A percentile compares a stretch with the other conserved stretches of the same genome.
Evolutionary conservation across 2,113 vertebrate species (phyloP).

Genomic region (Mustela lutreola): DNA sequence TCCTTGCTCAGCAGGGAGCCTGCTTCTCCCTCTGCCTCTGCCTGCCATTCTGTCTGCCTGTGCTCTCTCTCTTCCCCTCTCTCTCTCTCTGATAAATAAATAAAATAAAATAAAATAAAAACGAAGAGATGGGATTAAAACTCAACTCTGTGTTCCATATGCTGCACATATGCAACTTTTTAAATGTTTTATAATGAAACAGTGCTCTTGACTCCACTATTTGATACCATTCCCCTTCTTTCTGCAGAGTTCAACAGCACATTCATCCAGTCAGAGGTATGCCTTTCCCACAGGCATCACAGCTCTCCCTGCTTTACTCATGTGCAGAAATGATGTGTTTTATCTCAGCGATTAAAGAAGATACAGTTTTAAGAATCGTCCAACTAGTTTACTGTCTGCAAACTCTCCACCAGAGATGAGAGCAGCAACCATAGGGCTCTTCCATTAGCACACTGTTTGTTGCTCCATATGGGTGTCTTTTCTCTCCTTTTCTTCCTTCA

Average conservation of each 20-base stretch:
- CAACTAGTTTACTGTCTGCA: conserved; percentile 32
- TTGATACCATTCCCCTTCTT: neutral
- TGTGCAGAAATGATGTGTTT: conserved; percentile 61
- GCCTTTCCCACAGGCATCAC: conserved; percentile 40
- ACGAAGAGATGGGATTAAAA: neutral
- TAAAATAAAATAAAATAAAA: neutral
- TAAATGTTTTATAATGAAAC: neutral
- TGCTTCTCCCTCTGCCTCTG: too few species aligned
- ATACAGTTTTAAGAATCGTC: conserved; percentile 57
- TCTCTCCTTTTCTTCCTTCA: conserved; percentile 32
- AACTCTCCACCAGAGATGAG: conserved; percentile 58
- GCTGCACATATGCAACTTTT: neutral
- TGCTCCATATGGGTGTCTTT: conserved; percentile 65
- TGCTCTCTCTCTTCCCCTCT: too few species aligned
- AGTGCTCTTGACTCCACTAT: neutral
- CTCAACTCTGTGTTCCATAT: neutral
- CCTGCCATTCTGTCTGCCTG: too few species aligned
- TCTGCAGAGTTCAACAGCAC: conserved; percentile 58
- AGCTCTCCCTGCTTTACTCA: conserved; percentile 1
- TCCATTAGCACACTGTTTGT: conserved; percentile 1
- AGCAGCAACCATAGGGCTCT: neutral
- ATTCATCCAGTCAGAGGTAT: conserved; percentile 62
- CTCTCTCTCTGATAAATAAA: too few species aligned
- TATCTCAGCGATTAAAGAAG: conserved; percentile 64
- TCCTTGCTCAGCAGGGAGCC: too few species aligned